These are phyloP conservation scores for Aurelia coerulea DNA, from an alignment of 30 jellyfish, hydroid and myxozoan genomes.

Conservation along the genomic window DNA sequence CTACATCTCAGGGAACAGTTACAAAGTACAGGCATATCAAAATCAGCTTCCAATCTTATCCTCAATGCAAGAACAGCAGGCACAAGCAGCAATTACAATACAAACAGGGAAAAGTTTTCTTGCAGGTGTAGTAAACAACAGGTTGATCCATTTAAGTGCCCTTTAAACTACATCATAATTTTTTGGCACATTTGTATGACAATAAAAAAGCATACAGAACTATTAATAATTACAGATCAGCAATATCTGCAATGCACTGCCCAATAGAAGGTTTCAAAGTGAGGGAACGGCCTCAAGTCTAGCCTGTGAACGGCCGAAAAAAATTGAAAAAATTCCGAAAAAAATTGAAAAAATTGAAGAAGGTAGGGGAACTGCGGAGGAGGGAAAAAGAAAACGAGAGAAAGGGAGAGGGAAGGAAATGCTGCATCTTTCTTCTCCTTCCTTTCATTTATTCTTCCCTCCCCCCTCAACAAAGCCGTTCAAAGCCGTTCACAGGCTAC, in stretches of 20 bases:
- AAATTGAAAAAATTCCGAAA: too few species aligned
- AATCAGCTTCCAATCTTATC: slow-evolving; percentile 55
- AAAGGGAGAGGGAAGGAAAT: too few species aligned
- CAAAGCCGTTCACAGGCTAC: too few species aligned
- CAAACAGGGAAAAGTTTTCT: slow-evolving; percentile 64
- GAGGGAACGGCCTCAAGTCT: not conserved
- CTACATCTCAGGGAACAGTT: slow-evolving; percentile 41
- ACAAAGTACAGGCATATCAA: slow-evolving; percentile 46
- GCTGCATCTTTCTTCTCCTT: too few species aligned
- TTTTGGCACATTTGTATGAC: not conserved
- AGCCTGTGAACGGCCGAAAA: not conserved
- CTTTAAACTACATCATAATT: slow-evolving; percentile 12
- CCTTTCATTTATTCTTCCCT: too few species aligned
- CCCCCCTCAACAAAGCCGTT: too few species aligned
- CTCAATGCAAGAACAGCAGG: slow-evolving; percentile 53
- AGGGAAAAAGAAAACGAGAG: too few species aligned
- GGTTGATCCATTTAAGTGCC: slow-evolving; percentile 55
- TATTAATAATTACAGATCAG: slow-evolving; percentile 33
- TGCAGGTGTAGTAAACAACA: slow-evolving; percentile 55
- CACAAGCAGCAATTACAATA: slow-evolving; percentile 59
- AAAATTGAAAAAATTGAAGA: too few species aligned
- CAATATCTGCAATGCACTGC: slow-evolving; percentile 4
- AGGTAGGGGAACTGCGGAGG: too few species aligned
- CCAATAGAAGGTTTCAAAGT: slow-evolving; percentile 27
- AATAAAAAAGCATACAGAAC: slow-evolving; percentile 27